These are phyloP conservation scores for Terebella lapidaria DNA, from an alignment of 2,888 invertebrate genomes.

Conservation along the genomic window DNA sequence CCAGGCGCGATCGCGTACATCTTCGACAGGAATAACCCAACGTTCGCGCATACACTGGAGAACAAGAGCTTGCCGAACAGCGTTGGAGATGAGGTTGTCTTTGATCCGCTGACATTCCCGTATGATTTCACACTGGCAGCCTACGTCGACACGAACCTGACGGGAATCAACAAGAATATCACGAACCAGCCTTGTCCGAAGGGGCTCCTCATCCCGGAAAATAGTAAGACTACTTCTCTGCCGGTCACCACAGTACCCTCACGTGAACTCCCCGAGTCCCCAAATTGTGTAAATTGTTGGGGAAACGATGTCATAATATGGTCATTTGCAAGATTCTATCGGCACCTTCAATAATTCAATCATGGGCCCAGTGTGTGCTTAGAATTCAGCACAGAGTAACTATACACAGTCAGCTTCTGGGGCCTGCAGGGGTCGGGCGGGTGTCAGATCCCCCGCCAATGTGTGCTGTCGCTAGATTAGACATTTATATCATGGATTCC, in stretches of 20 bases:
- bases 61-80: not conserved
- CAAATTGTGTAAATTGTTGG: too few species aligned
- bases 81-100: not conserved
- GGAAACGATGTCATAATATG: too few species aligned
- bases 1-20: slow-evolving; percentile 3
- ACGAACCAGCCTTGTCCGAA: not conserved
- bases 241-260: not conserved
- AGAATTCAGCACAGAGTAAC: too few species aligned
- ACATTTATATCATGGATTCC: too few species aligned
- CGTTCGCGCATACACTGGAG: not conserved
- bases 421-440: too few species aligned
- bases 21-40: not conserved
- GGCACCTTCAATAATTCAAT: too few species aligned
- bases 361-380: too few species aligned
- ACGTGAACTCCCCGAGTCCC: not conserved
- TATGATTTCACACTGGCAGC: slow-evolving; percentile 4
- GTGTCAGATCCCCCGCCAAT: too few species aligned
- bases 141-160: not conserved
- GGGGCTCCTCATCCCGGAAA: slow-evolving; percentile 2
- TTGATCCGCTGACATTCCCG: slow-evolving; percentile 3
- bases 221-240: not conserved
- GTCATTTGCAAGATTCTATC: too few species aligned
- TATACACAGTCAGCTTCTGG: too few species aligned
- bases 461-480: too few species aligned
- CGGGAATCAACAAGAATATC: not conserved